phyloP scores from a whole-genome alignment of 2,113 vertebrate genomes.

The Strigops habroptila region DNA sequence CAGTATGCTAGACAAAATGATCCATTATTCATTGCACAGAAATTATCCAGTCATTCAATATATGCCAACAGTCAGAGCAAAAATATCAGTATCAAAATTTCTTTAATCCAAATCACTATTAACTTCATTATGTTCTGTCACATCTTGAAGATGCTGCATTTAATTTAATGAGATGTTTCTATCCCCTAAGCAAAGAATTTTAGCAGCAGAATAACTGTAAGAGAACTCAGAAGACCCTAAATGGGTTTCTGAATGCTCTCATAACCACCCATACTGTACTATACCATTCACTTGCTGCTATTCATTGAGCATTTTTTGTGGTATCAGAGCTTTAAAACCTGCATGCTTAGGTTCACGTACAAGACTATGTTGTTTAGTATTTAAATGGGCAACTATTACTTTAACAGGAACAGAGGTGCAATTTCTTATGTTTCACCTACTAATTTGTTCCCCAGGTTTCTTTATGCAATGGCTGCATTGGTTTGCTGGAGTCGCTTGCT shows the following conservation, averaged over 20 bases:
- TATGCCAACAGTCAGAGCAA: constrained; percentile 65
- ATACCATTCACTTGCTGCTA: background rate
- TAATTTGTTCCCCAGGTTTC: background rate
- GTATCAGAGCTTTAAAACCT: background rate
- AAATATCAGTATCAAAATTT: constrained; percentile 64
- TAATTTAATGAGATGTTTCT: constrained; percentile 45
- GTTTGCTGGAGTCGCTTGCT: background rate
- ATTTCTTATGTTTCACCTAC: background rate
- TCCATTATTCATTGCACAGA: constrained; percentile 65
- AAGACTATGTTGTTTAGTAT: background rate
- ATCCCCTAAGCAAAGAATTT: constrained; percentile 37
- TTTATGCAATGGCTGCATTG: background rate
- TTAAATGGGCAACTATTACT: background rate
- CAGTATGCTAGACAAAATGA: constrained; percentile 62
- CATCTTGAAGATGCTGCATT: constrained; percentile 27
- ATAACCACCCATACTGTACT: background rate
- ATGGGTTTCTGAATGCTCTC: background rate
- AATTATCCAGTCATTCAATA: constrained; percentile 67
- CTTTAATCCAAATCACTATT: constrained; percentile 54
- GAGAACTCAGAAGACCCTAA: constrained; percentile 37
- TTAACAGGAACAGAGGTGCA: background rate
- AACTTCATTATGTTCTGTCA: constrained; percentile 63
- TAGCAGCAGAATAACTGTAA: constrained; percentile 5
- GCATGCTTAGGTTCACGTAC: background rate
- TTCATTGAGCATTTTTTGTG: background rate